These are phyloP conservation scores for Sarotherodon lohbergeri DNA, from an alignment of 2,113 vertebrate genomes.

Conservation along the genomic window DNA sequence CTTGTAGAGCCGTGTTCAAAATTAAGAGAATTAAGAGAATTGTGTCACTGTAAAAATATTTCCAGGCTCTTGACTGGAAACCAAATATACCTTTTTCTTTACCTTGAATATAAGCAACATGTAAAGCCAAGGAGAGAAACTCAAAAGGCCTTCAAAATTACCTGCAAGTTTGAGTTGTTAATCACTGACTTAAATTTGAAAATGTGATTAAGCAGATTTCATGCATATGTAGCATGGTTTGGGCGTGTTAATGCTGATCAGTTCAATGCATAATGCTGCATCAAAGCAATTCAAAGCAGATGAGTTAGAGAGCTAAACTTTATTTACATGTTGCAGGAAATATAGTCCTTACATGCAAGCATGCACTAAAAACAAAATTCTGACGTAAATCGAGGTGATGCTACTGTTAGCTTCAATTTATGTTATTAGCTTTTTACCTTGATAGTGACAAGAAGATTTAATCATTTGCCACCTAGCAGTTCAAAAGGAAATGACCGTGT, in stretches of 20 bases:
- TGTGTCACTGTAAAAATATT: background rate
- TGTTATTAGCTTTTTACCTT: constrained; percentile 30
- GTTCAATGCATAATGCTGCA: background rate
- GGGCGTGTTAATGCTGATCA: background rate
- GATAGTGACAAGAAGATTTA: constrained; percentile 27
- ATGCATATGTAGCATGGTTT: background rate
- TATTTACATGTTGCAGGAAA: background rate
- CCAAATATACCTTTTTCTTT: background rate
- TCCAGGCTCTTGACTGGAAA: background rate
- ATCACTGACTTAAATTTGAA: background rate
- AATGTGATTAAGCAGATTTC: background rate
- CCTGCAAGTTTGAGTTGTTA: background rate
- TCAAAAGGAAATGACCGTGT: constrained; percentile 33
- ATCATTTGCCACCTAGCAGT: constrained; percentile 50
- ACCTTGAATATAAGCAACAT: background rate
- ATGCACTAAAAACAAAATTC: background rate
- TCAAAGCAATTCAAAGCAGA: background rate
- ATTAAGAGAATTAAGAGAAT: background rate
- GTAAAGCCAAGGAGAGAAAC: background rate
- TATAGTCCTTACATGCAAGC: constrained; percentile 1
- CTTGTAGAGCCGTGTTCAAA: background rate
- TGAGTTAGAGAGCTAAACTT: background rate
- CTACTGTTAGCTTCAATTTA: background rate
- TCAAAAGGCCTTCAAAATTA: background rate
- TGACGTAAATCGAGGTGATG: background rate